Percentiles rank a stretch among this genome's conserved stretches.
Evolutionary conservation across 2,888 invertebrate species (phyloP).

Genomic region (Lochmaea crataegi): DNA sequence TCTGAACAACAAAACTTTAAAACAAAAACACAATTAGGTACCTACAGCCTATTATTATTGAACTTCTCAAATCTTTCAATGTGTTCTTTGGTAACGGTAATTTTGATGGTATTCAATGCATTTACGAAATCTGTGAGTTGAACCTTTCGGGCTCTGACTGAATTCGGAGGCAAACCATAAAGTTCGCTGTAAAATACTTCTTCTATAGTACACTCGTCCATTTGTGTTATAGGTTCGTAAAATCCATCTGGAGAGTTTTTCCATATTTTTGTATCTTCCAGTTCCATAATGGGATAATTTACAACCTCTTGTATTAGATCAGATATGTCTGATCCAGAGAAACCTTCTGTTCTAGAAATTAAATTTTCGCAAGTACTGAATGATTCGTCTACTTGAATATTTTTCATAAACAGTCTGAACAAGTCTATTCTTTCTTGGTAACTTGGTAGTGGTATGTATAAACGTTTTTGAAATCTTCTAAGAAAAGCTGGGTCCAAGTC

Average conservation of each 20-base stretch:
- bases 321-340: constrained; percentile 69
- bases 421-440: constrained; percentile 55
- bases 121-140: constrained; percentile 56
- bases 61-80: constrained; percentile 52
- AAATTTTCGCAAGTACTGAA: constrained; percentile 43
- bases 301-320: constrained; percentile 61
- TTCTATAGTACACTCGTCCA: constrained; percentile 43
- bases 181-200: constrained; percentile 48
- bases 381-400: constrained; percentile 48
- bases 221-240: constrained; percentile 50
- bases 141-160: constrained; percentile 55
- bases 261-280: constrained; percentile 64
- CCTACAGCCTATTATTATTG: background rate
- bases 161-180: constrained; percentile 53
- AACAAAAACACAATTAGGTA: background rate
- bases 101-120: constrained; percentile 52
- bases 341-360: constrained; percentile 67
- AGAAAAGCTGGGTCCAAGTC: constrained; percentile 71
- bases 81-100: constrained; percentile 55
- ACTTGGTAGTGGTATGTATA: constrained; percentile 69
- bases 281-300: constrained; percentile 65
- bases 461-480: constrained; percentile 68
- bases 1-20: background rate
- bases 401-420: constrained; percentile 54
- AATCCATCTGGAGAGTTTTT: constrained; percentile 52